Percentiles rank a stretch among this genome's conserved stretches.
These are phyloP conservation scores for Phataginus tricuspis DNA, from an alignment of 2,797 vertebrate species.

Conservation along the genomic window DNA sequence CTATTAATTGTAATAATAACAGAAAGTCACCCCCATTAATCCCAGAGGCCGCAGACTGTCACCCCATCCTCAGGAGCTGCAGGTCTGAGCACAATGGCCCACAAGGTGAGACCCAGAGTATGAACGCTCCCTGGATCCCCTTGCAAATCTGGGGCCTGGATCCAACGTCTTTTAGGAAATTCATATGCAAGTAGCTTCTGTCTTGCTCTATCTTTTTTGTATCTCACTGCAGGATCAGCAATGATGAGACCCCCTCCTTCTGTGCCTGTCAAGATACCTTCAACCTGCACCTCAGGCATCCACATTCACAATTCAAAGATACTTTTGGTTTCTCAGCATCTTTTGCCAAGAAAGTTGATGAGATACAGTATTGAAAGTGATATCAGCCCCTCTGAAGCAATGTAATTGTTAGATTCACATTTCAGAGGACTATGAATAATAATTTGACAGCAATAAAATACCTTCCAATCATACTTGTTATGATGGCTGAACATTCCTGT, in stretches of 20 bases:
- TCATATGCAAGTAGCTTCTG: background rate
- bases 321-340: background rate
- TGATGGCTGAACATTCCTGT: background rate
- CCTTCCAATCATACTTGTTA: constrained; percentile 57
- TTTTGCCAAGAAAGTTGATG: constrained; percentile 43
- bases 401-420: constrained; percentile 33
- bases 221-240: background rate
- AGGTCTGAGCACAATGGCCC: background rate
- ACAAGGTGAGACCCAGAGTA: background rate
- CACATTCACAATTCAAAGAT: background rate
- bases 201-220: background rate
- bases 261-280: background rate
- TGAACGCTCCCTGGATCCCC: background rate
- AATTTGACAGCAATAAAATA: constrained; percentile 73
- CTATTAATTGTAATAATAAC: too few relatives aligned
- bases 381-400: background rate
- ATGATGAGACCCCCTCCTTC: background rate
- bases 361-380: background rate
- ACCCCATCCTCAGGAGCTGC: background rate
- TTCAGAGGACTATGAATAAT: constrained; percentile 68
- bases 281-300: background rate
- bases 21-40: rapidly evolving
- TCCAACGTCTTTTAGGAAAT: background rate
- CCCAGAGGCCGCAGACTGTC: background rate
- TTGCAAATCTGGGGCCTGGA: background rate